Conservation (phyloP, 1,140 invertebrate genomes). For the Drosophila leontia region DNA sequence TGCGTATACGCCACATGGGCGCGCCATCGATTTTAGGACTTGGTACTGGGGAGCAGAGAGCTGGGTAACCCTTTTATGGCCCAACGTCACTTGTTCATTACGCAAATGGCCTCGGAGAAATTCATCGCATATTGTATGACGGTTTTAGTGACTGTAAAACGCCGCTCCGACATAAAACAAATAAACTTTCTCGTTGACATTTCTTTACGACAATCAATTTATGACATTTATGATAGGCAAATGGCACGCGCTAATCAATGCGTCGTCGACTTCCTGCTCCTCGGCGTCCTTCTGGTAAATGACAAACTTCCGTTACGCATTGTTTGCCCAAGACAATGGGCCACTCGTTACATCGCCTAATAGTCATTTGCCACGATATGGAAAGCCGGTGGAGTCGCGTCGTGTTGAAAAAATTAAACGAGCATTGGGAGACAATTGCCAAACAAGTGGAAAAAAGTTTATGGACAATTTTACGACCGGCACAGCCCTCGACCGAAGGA, state of each 20-base stretch:
- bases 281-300: slow-evolving; percentile 19
- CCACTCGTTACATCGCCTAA: slow-evolving; percentile 55
- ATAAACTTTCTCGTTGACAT: slow-evolving; percentile 54
- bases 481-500: slow-evolving; percentile 40
- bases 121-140: slow-evolving; percentile 32
- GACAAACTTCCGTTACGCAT: slow-evolving; percentile 72
- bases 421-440: slow-evolving; percentile 68
- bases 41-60: background rate
- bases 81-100: slow-evolving; percentile 54
- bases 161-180: slow-evolving; percentile 46
- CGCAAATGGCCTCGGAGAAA: slow-evolving; percentile 34
- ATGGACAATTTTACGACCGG: slow-evolving; percentile 49
- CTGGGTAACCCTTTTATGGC: slow-evolving; percentile 39
- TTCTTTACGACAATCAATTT: slow-evolving; percentile 68
- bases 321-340: slow-evolving; percentile 55
- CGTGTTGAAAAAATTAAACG: slow-evolving; percentile 70
- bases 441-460: slow-evolving; percentile 64
- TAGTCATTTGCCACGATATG: slow-evolving; percentile 66
- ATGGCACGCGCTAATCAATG: slow-evolving; percentile 79
- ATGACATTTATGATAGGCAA: slow-evolving; percentile 78
- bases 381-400: slow-evolving; percentile 55
- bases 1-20: slow-evolving; percentile 64
- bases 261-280: slow-evolving; percentile 39
- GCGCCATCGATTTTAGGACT: slow-evolving; percentile 43
- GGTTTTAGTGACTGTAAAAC: slow-evolving; percentile 70